Conservation (phyloP, 1,140 invertebrate genomes). For the Orius laevigatus region DNA sequence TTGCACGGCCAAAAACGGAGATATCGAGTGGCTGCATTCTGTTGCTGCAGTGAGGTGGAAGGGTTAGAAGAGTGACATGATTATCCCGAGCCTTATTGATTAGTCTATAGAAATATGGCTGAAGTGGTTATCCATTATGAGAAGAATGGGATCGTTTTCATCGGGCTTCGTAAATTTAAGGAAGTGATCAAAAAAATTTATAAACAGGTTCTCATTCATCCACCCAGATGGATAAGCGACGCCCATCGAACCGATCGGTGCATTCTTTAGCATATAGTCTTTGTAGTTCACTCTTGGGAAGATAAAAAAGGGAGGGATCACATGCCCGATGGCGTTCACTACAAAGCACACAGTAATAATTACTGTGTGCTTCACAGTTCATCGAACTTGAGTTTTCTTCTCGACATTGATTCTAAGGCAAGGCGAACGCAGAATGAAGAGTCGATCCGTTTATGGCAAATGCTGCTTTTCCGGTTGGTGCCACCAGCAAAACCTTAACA, state of each 20-base stretch:
- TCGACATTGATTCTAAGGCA: background rate
- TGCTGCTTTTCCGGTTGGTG: slow-evolving; percentile 11
- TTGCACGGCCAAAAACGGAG: no score
- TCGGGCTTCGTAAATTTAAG: slow-evolving; percentile 17
- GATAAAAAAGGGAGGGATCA: no score
- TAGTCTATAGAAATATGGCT: slow-evolving; percentile 25
- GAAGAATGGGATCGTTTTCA: slow-evolving; percentile 24
- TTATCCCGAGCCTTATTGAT: no score
- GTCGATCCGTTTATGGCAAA: slow-evolving; percentile 10
- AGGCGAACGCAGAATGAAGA: slow-evolving; percentile 13
- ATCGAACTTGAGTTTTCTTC: background rate
- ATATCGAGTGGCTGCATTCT: no score
- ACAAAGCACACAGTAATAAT: no score
- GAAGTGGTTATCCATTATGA: slow-evolving; percentile 27
- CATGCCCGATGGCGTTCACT: no score
- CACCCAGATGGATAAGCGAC: slow-evolving; percentile 25
- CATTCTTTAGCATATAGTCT: slow-evolving; percentile 12
- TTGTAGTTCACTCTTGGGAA: no score
- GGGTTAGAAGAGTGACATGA: no score
- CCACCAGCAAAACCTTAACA: slow-evolving; percentile 1
- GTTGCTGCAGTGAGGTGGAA: no score
- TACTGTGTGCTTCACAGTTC: no score
- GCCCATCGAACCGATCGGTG: slow-evolving; percentile 23
- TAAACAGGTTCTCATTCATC: slow-evolving; percentile 23
- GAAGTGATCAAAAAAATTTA: slow-evolving; percentile 21